These are phyloP conservation scores for Drosophila greeni DNA, from an alignment of 2,888 invertebrate genomes.

Conservation along the genomic window DNA sequence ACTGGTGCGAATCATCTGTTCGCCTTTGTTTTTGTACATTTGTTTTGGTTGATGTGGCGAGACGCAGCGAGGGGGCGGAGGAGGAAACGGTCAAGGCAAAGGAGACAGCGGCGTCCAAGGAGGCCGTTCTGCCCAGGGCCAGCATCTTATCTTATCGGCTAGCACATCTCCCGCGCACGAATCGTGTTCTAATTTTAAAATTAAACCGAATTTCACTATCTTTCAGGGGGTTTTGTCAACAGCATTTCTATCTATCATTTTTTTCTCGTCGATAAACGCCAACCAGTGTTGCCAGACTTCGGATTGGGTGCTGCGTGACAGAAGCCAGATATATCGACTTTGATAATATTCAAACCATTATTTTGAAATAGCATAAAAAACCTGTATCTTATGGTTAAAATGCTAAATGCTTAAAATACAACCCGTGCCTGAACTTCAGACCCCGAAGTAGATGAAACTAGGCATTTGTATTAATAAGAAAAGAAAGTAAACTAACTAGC, in stretches of 20 bases:
- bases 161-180: conserved; percentile 31
- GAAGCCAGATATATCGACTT: too few relatives aligned
- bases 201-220: conserved; percentile 36
- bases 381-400: too few relatives aligned
- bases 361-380: too few relatives aligned
- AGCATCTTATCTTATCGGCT: conserved; percentile 41
- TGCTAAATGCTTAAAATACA: too few relatives aligned
- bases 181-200: conserved; percentile 30
- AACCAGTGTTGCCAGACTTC: conserved; percentile 14
- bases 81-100: conserved; percentile 5
- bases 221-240: conserved; percentile 27
- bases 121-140: conserved; percentile 38
- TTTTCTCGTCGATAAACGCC: conserved; percentile 1
- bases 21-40: conserved; percentile 21
- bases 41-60: conserved; percentile 37
- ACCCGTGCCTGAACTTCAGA: too few relatives aligned
- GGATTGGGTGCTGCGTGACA: background rate
- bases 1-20: conserved; percentile 37
- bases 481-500: too few relatives aligned
- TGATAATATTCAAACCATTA: too few relatives aligned
- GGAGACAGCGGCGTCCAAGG: conserved; percentile 11
- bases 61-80: conserved; percentile 1
- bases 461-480: too few relatives aligned
- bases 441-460: too few relatives aligned
- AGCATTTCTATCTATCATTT: conserved; percentile 15